These are phyloP conservation scores for Melipona quadrifasciata DNA, from an alignment of 1,140 invertebrate species.

Conservation along the genomic window DNA sequence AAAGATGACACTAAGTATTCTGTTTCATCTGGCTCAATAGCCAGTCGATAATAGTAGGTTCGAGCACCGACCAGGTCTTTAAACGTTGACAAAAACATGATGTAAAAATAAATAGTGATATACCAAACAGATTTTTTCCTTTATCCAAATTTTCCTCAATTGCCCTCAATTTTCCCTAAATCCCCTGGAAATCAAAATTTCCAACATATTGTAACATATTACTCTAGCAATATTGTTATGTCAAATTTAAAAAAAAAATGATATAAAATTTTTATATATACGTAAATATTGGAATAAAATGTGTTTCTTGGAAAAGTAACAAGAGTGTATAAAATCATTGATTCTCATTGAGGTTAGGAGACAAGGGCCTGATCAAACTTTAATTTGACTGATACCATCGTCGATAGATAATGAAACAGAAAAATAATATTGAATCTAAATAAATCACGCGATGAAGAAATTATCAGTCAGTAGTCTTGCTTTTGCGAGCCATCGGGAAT, in stretches of 20 bases:
- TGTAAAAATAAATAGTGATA: not conserved
- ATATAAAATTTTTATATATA: not conserved
- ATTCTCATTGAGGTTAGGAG: not conserved
- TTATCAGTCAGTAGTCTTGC: slow-evolving; percentile 20
- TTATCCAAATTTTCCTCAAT: not conserved
- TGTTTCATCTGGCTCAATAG: not conserved
- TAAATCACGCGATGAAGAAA: slow-evolving; percentile 11
- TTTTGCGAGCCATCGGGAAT: slow-evolving; percentile 14
- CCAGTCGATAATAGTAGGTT: not conserved
- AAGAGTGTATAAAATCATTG: not conserved
- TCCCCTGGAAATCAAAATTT: too few species aligned
- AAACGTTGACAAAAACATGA: not conserved
- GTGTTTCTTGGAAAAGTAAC: not conserved
- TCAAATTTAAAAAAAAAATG: not conserved
- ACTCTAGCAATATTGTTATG: not conserved
- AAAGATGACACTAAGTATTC: not conserved
- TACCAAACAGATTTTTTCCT: not conserved
- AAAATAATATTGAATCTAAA: slow-evolving; percentile 16
- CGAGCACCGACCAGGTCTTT: not conserved
- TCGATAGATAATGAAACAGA: not conserved
- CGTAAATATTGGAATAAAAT: not conserved
- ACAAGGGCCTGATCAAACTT: not conserved
- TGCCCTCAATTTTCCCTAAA: too few species aligned
- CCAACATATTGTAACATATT: too few species aligned
- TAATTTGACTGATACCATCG: not conserved